Base-by-base conservation (phyloP, 2,888 invertebrate genomes). In the Myathropa florea region DNA sequence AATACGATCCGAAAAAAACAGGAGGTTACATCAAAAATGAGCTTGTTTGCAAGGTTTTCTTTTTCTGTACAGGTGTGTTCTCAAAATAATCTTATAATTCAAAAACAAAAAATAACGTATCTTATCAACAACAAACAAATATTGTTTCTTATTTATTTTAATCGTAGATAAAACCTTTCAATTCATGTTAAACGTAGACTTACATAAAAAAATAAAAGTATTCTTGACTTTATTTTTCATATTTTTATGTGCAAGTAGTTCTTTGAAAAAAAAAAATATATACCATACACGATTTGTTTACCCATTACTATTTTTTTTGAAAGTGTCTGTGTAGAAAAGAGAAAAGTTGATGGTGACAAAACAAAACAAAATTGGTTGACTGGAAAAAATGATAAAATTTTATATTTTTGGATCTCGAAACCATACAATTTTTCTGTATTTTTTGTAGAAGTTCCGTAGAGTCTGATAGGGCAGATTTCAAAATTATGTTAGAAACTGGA, bases 51-150 rank as follows among this genome's bases (percentile, higher is more conserved):
- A 91, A 92, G 91, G 90, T 92, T 90, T 90, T 92, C 90, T 91
- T 90, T 91, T 91, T 92, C 89, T 92, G 92, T 90, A 89, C 91
- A 92, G 92, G 92, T 92, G 92, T 92, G 92, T 92, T 91, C 88
- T 89, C 88, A 88, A 89, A 89, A 83, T 88, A 87, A 88, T 83
- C 85, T 88, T 71, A 75, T 65, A 10, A 24, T 55, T 46, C 33
- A 60, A 55, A 61, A 9, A 70, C 36, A 23, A 39, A 59, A 28
- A 64, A 26, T 63, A 36, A 71, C 46, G 53, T 28, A 65, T 28
- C 9, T 14, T 64, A 39, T 21, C 23, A n/a, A 39, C 39, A 64
- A 60, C 39, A 64, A 67, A 36, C 26, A 57, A 60, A 18, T 61
- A 75, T 39, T 61, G 53, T 70, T 82, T 76, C 53, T 70, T 70